Evolutionary conservation across 2,888 invertebrate genomes (phyloP), one percentile per base, ranked within the genome.

Genomic region (Cyrtodaria siliqua): DNA sequence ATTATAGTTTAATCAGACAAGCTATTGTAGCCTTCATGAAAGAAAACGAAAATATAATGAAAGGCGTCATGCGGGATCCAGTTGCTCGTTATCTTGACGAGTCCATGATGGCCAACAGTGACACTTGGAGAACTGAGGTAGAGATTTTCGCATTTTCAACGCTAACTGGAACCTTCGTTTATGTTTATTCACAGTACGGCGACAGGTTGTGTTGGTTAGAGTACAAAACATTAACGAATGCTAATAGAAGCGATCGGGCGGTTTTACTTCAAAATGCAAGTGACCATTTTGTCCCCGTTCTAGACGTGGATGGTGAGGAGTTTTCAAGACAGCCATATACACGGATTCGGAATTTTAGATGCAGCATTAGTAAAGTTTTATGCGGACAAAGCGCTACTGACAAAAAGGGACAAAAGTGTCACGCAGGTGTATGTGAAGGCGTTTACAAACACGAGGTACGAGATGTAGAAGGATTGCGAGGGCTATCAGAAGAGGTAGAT

Each of bases 231-330:
- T 53, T 64, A 16, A 47, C 26, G 0, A 26, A 26, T 59, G 44
- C 24, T 59, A 44, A 59, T 59, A 24, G 23, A 38, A 38, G 27
- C 16, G 27, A 9, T 18, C 12, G 26, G 16, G 27, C 44, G 9
- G 27, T 47, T 18, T 61, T 8, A 47, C 50, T 52, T 27, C 42
- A 55, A n/a, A 44, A 64, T 24, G 55, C 9, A 42, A 44, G 33
- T 20, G 56, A 53, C 16, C 64, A 56, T 26, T 67, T 57, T 67
- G 67, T 57, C 16, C 67, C 67, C 2, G 67, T 67, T 1, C 42
- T 67, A 49, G 57, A 59, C 1, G 59, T 67, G 26, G 50, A 67
- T 50, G 57, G 50, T 14, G 56, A 56, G 29, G 59, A 50, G 27
- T 49, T 57, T n/a, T 38, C 49, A 38, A 67, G 40, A 49, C 16